Percentiles rank a stretch among this genome's conserved stretches.
Conservation (phyloP, 2,888 invertebrate species). For the Aricia artaxerxes region DNA sequence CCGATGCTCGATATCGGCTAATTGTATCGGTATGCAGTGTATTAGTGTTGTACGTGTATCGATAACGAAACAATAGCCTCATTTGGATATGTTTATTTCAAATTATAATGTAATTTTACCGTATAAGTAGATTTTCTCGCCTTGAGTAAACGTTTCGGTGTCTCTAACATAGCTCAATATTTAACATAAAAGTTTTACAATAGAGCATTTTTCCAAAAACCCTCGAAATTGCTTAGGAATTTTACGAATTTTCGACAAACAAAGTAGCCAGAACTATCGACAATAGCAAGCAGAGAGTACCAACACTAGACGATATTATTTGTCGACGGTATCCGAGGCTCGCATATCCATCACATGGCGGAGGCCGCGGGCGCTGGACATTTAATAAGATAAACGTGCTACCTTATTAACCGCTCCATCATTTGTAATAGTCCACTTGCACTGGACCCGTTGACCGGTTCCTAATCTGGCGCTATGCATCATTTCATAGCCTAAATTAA, state of each 20-base stretch:
- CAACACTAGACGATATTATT: constrained; percentile 57
- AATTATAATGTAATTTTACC: background rate
- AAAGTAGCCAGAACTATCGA: background rate
- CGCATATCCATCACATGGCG: constrained; percentile 66
- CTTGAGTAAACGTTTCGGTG: background rate
- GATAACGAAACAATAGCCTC: constrained; percentile 37
- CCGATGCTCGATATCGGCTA: constrained; percentile 62
- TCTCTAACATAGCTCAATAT: background rate
- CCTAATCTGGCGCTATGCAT: constrained; percentile 28
- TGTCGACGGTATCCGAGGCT: constrained; percentile 63
- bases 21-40: constrained; percentile 64
- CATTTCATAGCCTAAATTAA: constrained; percentile 8
- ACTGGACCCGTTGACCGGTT: constrained; percentile 29
- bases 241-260: background rate
- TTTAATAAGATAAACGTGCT: constrained; percentile 68
- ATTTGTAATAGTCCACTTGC: constrained; percentile 48
- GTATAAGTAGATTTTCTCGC: background rate
- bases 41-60: constrained; percentile 52
- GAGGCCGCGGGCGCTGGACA: constrained; percentile 37
- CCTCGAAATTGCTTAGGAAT: background rate
- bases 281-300: constrained; percentile 1
- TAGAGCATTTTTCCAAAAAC: background rate
- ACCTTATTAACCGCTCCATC: constrained; percentile 68
- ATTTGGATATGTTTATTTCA: constrained; percentile 16
- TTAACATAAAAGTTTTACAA: background rate